Conservation (phyloP, 1,140 invertebrate species). For the Brachionus manjavacas region DNA sequence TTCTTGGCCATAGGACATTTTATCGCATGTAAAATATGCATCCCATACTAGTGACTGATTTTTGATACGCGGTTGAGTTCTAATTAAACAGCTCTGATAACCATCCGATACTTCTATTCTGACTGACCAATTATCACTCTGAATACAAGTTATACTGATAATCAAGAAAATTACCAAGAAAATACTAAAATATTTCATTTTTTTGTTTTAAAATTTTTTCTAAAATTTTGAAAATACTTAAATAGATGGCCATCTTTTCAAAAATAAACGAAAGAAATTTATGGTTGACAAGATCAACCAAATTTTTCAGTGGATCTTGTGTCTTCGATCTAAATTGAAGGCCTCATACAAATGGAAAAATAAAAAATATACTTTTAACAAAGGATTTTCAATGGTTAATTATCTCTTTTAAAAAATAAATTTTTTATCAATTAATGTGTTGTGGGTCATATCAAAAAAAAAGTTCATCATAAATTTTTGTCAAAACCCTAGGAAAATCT, state of each 20-base stretch:
- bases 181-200: neutral
- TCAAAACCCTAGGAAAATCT: no score
- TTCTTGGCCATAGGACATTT: neutral
- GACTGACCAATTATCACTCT: neutral
- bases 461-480: no score
- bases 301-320: no score
- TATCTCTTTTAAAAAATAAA: no score
- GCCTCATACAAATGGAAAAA: no score
- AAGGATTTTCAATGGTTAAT: no score
- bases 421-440: no score
- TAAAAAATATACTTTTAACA: no score
- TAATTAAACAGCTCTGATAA: neutral
- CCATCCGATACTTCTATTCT: neutral
- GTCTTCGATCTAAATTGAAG: no score
- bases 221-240: no score
- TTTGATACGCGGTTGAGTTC: neutral
- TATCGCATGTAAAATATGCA: neutral
- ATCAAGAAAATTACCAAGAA: neutral
- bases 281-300: no score
- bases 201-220: neutral
- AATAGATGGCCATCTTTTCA: neutral
- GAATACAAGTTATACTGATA: neutral
- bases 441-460: no score
- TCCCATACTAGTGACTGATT: neutral
- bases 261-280: neutral